A percentile compares a stretch with the other conserved stretches of the same genome.
Conservation (phyloP, 2,797 vertebrate genomes). For the Peromyscus aztecus region DNA sequence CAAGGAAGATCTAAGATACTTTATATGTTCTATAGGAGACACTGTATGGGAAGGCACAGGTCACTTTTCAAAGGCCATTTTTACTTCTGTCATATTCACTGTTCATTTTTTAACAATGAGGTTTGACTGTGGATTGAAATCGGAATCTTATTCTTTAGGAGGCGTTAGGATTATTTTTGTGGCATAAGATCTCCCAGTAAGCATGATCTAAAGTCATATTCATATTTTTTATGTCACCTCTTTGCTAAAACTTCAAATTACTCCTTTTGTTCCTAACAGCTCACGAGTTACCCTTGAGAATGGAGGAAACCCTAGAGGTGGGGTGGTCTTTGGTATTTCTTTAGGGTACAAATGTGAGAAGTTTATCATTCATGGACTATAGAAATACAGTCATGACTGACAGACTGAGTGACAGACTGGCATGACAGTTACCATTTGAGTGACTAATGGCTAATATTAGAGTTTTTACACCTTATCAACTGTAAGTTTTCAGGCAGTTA, state of each 20-base stretch:
- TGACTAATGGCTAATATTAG: neutral
- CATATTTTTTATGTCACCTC: conserved; percentile 25
- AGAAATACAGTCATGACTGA: conserved; percentile 8
- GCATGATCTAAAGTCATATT: conserved; percentile 49
- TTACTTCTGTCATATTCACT: neutral
- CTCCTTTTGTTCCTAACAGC: conserved; percentile 60
- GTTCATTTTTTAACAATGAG: neutral
- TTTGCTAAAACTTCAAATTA: conserved; percentile 62
- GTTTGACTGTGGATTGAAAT: conserved; percentile 18
- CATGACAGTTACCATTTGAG: conserved; percentile 2
- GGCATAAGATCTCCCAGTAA: neutral
- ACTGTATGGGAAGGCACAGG: neutral
- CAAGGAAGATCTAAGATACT: neutral
- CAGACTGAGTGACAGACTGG: conserved; percentile 1
- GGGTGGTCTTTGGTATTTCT: conserved; percentile 44
- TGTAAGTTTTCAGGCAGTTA: neutral
- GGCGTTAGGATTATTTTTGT: conserved; percentile 25
- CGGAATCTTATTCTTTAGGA: neutral
- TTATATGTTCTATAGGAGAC: neutral
- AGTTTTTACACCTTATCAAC: neutral
- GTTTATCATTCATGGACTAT: conserved; percentile 40
- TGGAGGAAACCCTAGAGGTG: neutral
- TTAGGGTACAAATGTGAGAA: conserved; percentile 53
- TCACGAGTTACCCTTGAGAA: conserved; percentile 22
- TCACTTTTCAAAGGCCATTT: conserved; percentile 23